Conservation (phyloP, 2,113 vertebrate species). For the Anthoscopus minutus region DNA sequence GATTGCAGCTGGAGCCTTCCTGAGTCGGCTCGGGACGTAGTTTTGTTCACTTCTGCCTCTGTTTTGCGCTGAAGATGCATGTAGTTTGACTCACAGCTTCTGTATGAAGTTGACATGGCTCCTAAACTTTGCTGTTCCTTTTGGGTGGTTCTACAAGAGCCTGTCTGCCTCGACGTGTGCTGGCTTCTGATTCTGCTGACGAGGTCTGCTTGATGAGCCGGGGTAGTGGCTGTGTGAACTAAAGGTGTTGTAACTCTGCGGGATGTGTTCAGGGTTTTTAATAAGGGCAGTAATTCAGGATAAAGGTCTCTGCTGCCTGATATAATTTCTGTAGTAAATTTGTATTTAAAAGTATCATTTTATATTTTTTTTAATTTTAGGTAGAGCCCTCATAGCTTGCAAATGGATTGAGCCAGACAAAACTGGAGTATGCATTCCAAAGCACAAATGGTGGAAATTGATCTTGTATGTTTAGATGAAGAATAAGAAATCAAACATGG, state of each 20-base stretch:
- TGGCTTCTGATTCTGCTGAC: background rate
- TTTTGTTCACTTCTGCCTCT: background rate
- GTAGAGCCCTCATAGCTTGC: background rate
- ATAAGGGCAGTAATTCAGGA: background rate
- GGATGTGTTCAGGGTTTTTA: background rate
- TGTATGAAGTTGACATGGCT: background rate
- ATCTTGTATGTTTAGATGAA: background rate
- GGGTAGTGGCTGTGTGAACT: background rate
- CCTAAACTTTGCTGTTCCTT: background rate
- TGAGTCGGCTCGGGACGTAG: too few relatives aligned
- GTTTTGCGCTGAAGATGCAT: background rate
- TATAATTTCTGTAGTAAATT: background rate
- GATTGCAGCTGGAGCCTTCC: background rate
- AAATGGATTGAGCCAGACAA: background rate
- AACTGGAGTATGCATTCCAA: background rate
- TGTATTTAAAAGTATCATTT: rapidly evolving
- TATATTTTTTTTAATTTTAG: background rate
- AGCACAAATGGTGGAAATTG: background rate
- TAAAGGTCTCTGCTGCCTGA: background rate
- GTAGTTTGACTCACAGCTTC: background rate
- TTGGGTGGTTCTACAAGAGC: background rate
- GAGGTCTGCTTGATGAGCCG: background rate
- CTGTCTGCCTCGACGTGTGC: background rate
- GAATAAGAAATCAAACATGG: background rate
- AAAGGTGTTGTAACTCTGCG: background rate